phyloP scores from a whole-genome alignment of 2,113 vertebrate genomes.

The Edolisoma coerulescens region DNA sequence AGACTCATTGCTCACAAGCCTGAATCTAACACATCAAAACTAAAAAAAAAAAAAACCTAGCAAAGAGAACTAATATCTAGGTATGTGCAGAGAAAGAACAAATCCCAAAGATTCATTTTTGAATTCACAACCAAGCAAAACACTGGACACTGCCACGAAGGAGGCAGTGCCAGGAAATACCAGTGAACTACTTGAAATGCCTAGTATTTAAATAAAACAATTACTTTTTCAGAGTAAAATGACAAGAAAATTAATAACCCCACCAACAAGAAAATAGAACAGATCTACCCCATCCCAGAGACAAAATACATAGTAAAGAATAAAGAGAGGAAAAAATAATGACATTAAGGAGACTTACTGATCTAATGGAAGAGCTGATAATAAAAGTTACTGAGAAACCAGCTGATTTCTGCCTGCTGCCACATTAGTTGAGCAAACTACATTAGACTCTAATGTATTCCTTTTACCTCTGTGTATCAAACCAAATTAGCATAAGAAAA shows the following conservation, averaged over 20 bases:
- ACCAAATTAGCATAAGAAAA: constrained; percentile 41
- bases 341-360: constrained; percentile 12
- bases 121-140: background rate
- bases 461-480: background rate
- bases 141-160: background rate
- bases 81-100: background rate
- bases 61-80: background rate
- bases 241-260: background rate
- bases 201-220: background rate
- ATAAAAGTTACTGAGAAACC: constrained; percentile 56
- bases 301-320: background rate
- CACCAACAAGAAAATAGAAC: background rate
- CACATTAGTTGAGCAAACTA: constrained; percentile 33
- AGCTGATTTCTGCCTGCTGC: constrained; percentile 24
- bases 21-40: background rate
- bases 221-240: background rate
- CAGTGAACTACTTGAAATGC: background rate
- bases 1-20: background rate
- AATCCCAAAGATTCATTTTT: background rate
- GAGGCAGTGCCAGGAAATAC: background rate
- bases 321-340: background rate
- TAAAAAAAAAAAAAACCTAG: background rate
- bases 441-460: constrained; percentile 41
- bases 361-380: constrained; percentile 35
- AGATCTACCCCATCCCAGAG: background rate